Evolutionary conservation across 2,113 vertebrate species (phyloP).

Genomic region (Aplodontia rufa): DNA sequence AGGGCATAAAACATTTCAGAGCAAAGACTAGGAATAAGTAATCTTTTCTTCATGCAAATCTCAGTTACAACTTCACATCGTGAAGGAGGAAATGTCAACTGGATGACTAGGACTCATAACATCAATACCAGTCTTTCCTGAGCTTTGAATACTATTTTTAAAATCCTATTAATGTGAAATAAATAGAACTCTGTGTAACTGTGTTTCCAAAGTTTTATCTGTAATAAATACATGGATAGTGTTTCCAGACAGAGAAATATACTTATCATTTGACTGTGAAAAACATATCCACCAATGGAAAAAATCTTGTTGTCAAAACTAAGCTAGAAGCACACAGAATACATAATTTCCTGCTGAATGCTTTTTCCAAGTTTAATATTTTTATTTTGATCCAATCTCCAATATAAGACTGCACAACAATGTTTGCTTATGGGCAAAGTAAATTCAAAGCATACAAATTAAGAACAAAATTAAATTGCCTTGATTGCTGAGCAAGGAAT

Average conservation of each 20-base stretch:
- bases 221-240: background rate
- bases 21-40: slow-evolving; percentile 22
- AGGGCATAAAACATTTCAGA: background rate
- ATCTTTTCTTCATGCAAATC: slow-evolving; percentile 27
- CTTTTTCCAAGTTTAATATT: slow-evolving; percentile 28
- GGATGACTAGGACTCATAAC: background rate
- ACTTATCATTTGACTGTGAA: slow-evolving; percentile 19
- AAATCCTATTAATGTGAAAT: background rate
- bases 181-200: background rate
- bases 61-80: slow-evolving; percentile 41
- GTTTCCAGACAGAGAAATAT: background rate
- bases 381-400: slow-evolving; percentile 18
- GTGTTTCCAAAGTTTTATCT: slow-evolving; percentile 16
- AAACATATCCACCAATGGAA: background rate
- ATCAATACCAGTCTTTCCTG: background rate
- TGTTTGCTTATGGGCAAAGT: slow-evolving; percentile 8
- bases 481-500: background rate
- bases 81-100: slow-evolving; percentile 16
- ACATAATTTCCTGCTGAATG: background rate
- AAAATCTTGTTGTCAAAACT: slow-evolving; percentile 40
- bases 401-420: background rate
- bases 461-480: slow-evolving; percentile 19
- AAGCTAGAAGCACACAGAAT: slow-evolving; percentile 27
- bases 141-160: slow-evolving; percentile 15
- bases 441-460: slow-evolving; percentile 38